These are phyloP conservation scores for Falco berigora DNA, from an alignment of 2,797 vertebrate genomes.

Conservation along the genomic window DNA sequence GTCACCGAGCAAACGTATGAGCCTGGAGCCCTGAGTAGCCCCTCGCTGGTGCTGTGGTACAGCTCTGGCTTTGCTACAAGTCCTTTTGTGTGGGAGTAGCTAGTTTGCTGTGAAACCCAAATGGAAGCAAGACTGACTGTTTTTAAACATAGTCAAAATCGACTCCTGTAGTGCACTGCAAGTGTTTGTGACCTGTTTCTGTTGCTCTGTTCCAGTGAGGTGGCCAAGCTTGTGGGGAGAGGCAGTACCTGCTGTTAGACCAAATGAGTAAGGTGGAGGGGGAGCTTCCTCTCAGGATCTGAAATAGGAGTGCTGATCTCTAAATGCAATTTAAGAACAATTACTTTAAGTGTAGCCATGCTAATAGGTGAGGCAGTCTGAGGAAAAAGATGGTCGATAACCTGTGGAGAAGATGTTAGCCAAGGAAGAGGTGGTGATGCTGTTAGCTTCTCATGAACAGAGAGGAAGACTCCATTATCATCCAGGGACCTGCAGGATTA, in stretches of 20 bases:
- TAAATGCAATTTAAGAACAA: neutral
- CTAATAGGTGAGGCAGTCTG: neutral
- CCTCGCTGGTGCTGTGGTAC: neutral
- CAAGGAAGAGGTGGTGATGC: neutral
- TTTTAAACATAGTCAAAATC: neutral
- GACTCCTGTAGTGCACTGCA: neutral
- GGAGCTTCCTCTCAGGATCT: neutral
- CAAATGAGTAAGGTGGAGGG: neutral
- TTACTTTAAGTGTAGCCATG: neutral
- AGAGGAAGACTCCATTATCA: neutral
- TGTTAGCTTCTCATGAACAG: neutral
- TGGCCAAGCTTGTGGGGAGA: neutral
- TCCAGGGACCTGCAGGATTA: neutral
- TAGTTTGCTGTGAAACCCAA: neutral
- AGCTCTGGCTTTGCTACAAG: neutral
- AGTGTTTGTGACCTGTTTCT: neutral
- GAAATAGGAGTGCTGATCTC: neutral
- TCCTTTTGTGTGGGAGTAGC: neutral
- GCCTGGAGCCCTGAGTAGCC: neutral
- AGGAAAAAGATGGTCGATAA: neutral
- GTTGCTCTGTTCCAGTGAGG: neutral
- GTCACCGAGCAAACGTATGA: neutral
- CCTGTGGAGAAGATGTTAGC: neutral
- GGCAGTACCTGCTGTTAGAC: neutral
- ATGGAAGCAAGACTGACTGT: neutral